A percentile compares a stretch with the other conserved stretches of the same genome.
These are phyloP conservation scores for Adelphocoris suturalis DNA, from an alignment of 2,888 invertebrate species.

Conservation along the genomic window DNA sequence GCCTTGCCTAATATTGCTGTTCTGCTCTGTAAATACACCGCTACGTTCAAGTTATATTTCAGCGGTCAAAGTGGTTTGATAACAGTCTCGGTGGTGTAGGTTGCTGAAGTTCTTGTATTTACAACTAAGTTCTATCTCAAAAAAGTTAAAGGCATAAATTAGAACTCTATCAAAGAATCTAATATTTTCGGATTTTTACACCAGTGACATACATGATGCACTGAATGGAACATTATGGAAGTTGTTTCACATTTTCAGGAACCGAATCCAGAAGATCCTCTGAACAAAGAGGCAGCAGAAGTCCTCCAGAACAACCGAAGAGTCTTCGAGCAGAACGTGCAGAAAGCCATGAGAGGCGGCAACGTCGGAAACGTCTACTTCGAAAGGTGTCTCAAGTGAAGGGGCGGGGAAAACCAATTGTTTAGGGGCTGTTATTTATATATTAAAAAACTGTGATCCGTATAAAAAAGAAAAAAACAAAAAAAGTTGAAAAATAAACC, in stretches of 20 bases:
- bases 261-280: conserved; percentile 98
- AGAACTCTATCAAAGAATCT: too few relatives aligned
- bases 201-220: too few relatives aligned
- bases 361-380: conserved; percentile 96
- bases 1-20: too few relatives aligned
- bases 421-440: conserved; percentile 52
- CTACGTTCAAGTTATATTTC: too few relatives aligned
- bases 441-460: conserved; percentile 56
- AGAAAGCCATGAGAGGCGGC: conserved; percentile 97
- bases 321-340: conserved; percentile 96
- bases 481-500: conserved; percentile 39
- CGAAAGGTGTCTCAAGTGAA: conserved; percentile 94
- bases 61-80: too few relatives aligned
- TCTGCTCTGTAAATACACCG: too few relatives aligned
- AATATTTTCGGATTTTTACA: too few relatives aligned
- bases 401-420: background rate
- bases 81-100: too few relatives aligned
- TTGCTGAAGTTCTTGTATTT: too few relatives aligned
- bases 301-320: conserved; percentile 96
- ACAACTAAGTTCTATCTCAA: too few relatives aligned
- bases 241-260: conserved; percentile 83
- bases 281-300: conserved; percentile 99
- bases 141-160: too few relatives aligned
- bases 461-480: conserved; percentile 1
- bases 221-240: too few relatives aligned